Evolutionary conservation across 2,113 vertebrate genomes (phyloP), one percentile per base, ranked within the genome.

Genomic region (Myocastor coypus): DNA sequence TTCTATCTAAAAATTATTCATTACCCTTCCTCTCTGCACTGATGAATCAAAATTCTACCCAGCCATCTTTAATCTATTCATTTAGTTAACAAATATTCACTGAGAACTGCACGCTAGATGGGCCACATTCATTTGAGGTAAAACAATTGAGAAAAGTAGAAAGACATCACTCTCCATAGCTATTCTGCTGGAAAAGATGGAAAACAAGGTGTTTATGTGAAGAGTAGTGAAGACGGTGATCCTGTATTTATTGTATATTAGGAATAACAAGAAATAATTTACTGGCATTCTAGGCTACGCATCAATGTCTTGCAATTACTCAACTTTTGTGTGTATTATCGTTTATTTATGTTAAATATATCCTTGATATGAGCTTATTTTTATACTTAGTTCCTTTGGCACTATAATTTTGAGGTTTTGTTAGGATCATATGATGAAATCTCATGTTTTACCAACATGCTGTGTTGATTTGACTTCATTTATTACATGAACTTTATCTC

Each of bases 1-100:
- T 94, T 92, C 12, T 84, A 87, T 80, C 89, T 61, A 89, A 94
- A 78, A 92, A 4, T 50, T 89, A 89, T 81, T 87, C 6, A 88
- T 16, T 22, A 87, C 52, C 63, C 7, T 12, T 90, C 0, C 32
- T 81, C 11, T 83, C 24, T 87, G 19, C 28, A 59, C 32, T 2
- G 17, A 34, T 93, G 40, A 77, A 57, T 93, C 37, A 78, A 28
- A 37, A 77, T 89, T 28, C 64, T 8, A 66, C 80, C 26, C 30
- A 16, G 34, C 68, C 61, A 80, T 73, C 59, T 73, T 55, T 92
- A 0, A 88, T 69, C 71, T 37, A 63, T 86, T 87, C 46, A 68
- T 86, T 91, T 24, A 83, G 37, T 83, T 26, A 59, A n/a, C n/a
- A 80, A 50, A 55, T 83, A 77, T 1, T 83, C 5, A 75, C 63